These are phyloP conservation scores for Drosophila barbarae DNA, from an alignment of 2,888 invertebrate genomes.

Conservation along the genomic window DNA sequence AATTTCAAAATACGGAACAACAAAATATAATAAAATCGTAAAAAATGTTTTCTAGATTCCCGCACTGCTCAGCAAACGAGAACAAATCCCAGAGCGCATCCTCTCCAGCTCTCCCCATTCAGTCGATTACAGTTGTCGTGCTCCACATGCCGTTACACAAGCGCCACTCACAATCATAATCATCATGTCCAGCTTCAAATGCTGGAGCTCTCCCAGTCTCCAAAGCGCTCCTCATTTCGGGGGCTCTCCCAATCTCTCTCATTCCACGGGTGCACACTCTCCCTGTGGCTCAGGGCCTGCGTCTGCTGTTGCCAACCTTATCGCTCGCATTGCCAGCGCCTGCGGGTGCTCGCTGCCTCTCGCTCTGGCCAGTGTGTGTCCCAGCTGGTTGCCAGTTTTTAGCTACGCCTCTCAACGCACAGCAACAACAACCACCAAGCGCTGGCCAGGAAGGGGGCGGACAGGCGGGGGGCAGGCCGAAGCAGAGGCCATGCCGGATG, in stretches of 20 bases:
- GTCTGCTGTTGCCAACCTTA: constrained; percentile 54
- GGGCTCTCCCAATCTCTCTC: constrained; percentile 22
- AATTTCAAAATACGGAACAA: constrained; percentile 64
- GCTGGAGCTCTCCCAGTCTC: constrained; percentile 31
- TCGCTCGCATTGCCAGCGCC: constrained; percentile 51
- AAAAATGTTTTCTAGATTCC: constrained; percentile 44
- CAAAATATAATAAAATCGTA: constrained; percentile 47
- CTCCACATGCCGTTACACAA: constrained; percentile 66
- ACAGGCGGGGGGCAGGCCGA: constrained; percentile 45
- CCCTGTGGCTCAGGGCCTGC: constrained; percentile 33
- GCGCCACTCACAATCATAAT: constrained; percentile 47
- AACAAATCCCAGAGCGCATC: constrained; percentile 33
- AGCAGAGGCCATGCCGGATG: constrained; percentile 46
- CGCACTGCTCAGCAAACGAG: constrained; percentile 18
- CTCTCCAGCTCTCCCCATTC: constrained; percentile 39
- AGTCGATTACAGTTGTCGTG: constrained; percentile 58
- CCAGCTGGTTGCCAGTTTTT: constrained; percentile 51
- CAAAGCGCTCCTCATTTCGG: constrained; percentile 32
- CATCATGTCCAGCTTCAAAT: constrained; percentile 59
- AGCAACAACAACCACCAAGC: constrained; percentile 22
- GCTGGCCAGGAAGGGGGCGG: constrained; percentile 3
- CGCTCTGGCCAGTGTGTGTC: constrained; percentile 33
- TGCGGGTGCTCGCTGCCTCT: constrained; percentile 38
- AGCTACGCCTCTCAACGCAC: constrained; percentile 68
- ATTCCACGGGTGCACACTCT: constrained; percentile 10